phyloP scores from a whole-genome alignment of 2,113 vertebrate species.

The Propithecus coquereli region DNA sequence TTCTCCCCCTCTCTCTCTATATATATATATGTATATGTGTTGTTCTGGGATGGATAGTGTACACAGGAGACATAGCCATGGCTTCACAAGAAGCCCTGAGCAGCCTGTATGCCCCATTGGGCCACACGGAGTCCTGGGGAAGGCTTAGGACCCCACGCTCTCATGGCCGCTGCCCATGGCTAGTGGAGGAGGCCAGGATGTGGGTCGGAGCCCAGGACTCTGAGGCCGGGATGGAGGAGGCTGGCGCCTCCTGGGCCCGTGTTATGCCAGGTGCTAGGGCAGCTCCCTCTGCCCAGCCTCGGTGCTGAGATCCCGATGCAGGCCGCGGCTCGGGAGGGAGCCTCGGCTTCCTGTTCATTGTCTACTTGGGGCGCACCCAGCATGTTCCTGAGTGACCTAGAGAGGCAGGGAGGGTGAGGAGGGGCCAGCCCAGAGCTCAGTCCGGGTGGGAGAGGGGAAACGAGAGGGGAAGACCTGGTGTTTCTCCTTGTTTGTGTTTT shows the following conservation, averaged over 20 bases:
- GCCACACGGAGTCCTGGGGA: background rate
- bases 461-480: conserved; percentile 65
- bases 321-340: conserved; percentile 10
- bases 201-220: background rate
- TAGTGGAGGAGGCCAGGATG: background rate
- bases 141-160: background rate
- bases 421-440: background rate
- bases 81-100: background rate
- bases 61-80: background rate
- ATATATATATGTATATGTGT: background rate
- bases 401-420: background rate
- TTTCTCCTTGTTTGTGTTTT: conserved; percentile 73
- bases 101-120: fast-evolving
- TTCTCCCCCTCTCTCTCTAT: no score
- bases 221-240: background rate
- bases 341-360: conserved; percentile 71
- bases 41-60: background rate
- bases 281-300: conserved; percentile 3
- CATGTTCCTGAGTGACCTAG: conserved; percentile 54
- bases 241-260: background rate
- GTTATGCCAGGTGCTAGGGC: background rate
- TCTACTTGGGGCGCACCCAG: conserved; percentile 53
- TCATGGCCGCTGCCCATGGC: background rate
- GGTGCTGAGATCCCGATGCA: background rate
- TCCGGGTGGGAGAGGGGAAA: conserved; percentile 67